These are phyloP conservation scores for Meiosimyza decipiens DNA, from an alignment of 2,888 invertebrate species.

Conservation along the genomic window DNA sequence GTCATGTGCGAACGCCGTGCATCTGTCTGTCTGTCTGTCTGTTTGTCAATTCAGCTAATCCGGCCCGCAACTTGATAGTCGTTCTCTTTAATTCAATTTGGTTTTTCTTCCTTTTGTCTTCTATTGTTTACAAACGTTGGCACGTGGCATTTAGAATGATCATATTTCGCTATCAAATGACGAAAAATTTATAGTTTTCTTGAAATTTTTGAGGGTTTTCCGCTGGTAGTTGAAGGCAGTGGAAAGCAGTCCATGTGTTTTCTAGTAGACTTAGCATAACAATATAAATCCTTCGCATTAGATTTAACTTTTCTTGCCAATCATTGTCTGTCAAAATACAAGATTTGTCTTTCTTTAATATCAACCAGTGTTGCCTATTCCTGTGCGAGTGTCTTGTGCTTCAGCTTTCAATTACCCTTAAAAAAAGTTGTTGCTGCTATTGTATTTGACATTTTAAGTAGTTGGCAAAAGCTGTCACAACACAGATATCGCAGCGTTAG, in stretches of 20 bases:
- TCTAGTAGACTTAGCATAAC: conserved; percentile 22
- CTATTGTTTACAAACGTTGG: conserved; percentile 26
- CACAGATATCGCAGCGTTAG: conserved; percentile 12
- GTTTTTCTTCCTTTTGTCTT: too few species aligned
- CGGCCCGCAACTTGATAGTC: conserved; percentile 3
- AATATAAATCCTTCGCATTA: conserved; percentile 30
- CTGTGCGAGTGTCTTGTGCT: neutral
- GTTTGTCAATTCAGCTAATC: conserved; percentile 17
- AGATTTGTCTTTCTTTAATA: neutral
- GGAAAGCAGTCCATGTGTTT: too few species aligned
- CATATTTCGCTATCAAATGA: too few species aligned
- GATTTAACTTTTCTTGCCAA: conserved; percentile 35
- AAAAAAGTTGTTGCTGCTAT: neutral
- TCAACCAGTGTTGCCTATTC: neutral
- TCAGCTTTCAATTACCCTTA: conserved; percentile 28
- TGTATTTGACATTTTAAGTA: conserved; percentile 30
- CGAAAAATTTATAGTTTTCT: too few species aligned
- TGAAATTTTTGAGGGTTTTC: too few species aligned
- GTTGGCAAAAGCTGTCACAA: conserved; percentile 35
- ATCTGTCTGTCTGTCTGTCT: neutral
- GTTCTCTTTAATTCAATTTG: conserved; percentile 30
- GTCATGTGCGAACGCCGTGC: neutral
- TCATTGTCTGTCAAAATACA: conserved; percentile 33
- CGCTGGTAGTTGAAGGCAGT: too few species aligned
- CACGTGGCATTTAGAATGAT: conserved; percentile 21